phyloP scores from a whole-genome alignment of 2,888 invertebrate species.

The Gibbula magus region DNA sequence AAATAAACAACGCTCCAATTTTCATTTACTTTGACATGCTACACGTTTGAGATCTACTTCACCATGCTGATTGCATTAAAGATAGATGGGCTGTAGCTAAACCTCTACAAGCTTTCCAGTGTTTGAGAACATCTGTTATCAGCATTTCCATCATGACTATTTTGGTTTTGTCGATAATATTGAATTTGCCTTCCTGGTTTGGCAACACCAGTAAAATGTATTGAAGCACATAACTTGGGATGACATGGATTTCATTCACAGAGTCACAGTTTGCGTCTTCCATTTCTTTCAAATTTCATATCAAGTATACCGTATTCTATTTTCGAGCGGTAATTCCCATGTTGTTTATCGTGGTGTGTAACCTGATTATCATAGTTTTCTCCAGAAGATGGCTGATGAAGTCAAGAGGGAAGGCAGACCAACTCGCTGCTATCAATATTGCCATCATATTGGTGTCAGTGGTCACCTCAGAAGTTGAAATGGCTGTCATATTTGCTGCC shows the following conservation, averaged over 20 bases:
- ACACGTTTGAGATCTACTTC: neutral
- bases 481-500: no score
- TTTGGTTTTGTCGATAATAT: no score
- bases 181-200: neutral
- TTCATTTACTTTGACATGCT: neutral
- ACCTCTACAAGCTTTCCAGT: neutral
- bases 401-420: neutral
- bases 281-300: no score
- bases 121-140: neutral
- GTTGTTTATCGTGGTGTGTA: neutral
- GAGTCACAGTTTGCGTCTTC: no score
- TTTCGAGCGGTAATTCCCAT: neutral
- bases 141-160: neutral
- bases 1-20: neutral
- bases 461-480: neutral
- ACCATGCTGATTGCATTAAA: neutral
- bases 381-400: neutral
- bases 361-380: neutral
- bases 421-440: neutral
- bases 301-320: no score
- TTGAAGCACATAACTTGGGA: no score
- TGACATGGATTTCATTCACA: no score
- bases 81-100: neutral
- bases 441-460: neutral
- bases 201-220: no score